Evolutionary conservation across 1,140 invertebrate genomes (phyloP).

Genomic region (Cephus cinctus): DNA sequence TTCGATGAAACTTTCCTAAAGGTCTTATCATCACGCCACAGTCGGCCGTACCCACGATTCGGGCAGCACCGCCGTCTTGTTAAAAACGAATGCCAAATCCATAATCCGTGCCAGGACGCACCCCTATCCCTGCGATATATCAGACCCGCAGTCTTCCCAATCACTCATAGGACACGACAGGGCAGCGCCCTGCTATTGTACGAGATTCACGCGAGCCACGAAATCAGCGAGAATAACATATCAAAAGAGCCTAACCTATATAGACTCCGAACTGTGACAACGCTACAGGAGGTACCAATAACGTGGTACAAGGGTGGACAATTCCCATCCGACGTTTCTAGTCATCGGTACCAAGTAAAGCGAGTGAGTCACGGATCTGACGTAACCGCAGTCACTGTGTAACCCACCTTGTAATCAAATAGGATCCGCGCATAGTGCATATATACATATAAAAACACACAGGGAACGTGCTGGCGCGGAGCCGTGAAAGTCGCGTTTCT

Average conservation of each 20-base stretch:
- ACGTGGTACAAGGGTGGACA: too few relatives aligned
- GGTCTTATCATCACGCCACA: constrained; percentile 34
- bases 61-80: constrained; percentile 5
- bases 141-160: too few relatives aligned
- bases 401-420: constrained; percentile 30
- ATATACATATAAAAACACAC: too few relatives aligned
- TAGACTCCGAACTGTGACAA: too few relatives aligned
- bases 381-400: constrained; percentile 25
- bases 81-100: constrained; percentile 24
- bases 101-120: constrained; percentile 39
- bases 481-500: constrained; percentile 28
- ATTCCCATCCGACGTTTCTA: too few relatives aligned
- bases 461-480: too few relatives aligned
- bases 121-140: constrained; percentile 27
- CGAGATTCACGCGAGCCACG: too few relatives aligned
- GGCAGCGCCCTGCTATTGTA: too few relatives aligned
- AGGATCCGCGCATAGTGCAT: constrained; percentile 28
- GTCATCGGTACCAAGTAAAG: constrained; percentile 14
- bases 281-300: too few relatives aligned
- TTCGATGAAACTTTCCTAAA: neutral
- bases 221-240: too few relatives aligned
- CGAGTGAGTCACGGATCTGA: constrained; percentile 31
- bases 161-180: too few relatives aligned
- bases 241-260: too few relatives aligned
- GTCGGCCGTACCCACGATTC: constrained; percentile 20